phyloP scores from a whole-genome alignment of 1,140 invertebrate genomes.

The Drosophila ercepeae region DNA sequence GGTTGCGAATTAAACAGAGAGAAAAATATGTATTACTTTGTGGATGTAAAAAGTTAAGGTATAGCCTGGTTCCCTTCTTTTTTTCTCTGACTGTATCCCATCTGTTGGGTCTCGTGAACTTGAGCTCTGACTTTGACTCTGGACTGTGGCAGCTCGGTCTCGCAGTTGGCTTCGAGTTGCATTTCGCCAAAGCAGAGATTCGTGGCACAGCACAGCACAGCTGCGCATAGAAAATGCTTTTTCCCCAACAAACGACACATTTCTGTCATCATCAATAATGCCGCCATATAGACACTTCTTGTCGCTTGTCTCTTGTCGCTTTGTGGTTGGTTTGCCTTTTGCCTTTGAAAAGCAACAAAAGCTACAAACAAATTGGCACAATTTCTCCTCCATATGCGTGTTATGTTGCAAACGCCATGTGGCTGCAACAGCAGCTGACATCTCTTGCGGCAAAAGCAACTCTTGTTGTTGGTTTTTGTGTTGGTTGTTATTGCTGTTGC shows the following conservation, averaged over 20 bases:
- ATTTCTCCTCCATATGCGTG: conserved; percentile 72
- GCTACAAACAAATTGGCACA: conserved; percentile 76
- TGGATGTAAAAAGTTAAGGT: too few relatives aligned
- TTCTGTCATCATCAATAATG: conserved; percentile 81
- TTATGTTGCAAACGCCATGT: conserved; percentile 72
- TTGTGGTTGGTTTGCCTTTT: conserved; percentile 46
- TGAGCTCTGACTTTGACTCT: conserved; percentile 21
- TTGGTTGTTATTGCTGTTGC: conserved; percentile 41
- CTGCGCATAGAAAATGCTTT: conserved; percentile 62
- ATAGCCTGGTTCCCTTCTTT: not conserved
- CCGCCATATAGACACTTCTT: conserved; percentile 66
- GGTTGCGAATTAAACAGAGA: conserved; percentile 7
- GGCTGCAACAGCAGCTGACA: conserved; percentile 63
- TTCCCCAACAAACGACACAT: conserved; percentile 66
- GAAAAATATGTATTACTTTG: not conserved
- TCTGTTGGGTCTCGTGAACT: conserved; percentile 27
- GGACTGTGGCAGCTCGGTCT: conserved; percentile 1
- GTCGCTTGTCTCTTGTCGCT: conserved; percentile 31
- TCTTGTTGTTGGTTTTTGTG: conserved; percentile 17
- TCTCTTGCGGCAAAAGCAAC: conserved; percentile 54
- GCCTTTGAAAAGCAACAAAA: conserved; percentile 58
- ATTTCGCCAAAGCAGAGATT: not conserved
- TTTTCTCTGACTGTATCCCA: not conserved
- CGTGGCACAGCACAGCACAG: too few relatives aligned
- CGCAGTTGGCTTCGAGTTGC: conserved; percentile 20